These are phyloP conservation scores for Eudasyphora cyanicolor DNA, from an alignment of 2,888 invertebrate genomes.

Conservation along the genomic window DNA sequence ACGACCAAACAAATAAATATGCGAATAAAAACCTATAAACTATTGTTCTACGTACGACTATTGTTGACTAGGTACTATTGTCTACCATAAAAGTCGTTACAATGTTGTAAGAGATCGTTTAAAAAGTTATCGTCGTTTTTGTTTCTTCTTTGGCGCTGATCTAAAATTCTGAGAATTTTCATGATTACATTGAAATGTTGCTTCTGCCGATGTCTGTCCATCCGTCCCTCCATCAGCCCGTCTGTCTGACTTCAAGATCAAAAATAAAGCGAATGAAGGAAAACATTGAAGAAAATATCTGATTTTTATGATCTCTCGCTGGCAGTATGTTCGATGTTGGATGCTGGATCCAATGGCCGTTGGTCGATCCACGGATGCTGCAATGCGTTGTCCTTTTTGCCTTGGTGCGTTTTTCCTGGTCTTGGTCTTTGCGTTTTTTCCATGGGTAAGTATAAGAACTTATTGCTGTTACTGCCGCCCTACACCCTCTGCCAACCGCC, in stretches of 20 bases:
- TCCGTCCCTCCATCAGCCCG: too few relatives aligned
- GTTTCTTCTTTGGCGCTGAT: not conserved
- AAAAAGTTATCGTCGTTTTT: not conserved
- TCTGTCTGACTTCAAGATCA: too few relatives aligned
- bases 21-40: not conserved
- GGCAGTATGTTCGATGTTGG: too few relatives aligned
- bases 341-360: not conserved
- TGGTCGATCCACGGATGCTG: not conserved
- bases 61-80: not conserved
- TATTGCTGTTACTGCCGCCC: not conserved
- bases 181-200: slow-evolving; percentile 16
- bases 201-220: too few relatives aligned
- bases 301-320: slow-evolving; percentile 53
- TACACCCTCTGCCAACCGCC: too few relatives aligned
- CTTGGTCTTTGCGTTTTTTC: too few relatives aligned
- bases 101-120: slow-evolving; percentile 38
- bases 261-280: not conserved
- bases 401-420: not conserved
- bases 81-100: slow-evolving; percentile 50
- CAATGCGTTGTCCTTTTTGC: slow-evolving; percentile 24
- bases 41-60: slow-evolving; percentile 6
- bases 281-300: slow-evolving; percentile 45
- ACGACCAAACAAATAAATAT: not conserved
- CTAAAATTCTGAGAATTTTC: slow-evolving; percentile 26
- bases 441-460: not conserved